Evolutionary conservation across 1,140 invertebrate genomes (phyloP), one percentile per base, ranked within the genome.

Genomic region (Lithobius niger): DNA sequence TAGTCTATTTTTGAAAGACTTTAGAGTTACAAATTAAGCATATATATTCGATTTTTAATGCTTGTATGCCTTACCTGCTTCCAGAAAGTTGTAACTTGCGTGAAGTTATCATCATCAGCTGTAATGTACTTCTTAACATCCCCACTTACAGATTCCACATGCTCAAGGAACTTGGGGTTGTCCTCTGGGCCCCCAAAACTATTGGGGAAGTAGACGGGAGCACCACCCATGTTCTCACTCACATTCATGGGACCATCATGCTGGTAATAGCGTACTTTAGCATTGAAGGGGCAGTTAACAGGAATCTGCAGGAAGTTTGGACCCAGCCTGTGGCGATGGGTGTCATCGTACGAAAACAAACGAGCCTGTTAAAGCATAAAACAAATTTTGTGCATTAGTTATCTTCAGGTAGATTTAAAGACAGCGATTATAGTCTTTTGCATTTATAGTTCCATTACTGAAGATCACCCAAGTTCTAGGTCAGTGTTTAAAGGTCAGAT

Each of bases 121-220:
- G 80, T 82, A 60, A 94, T 86, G 67, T 84, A 86, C 48, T 92
- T 68, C 2, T 44, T 60, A 21, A 79, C 76, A 62, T 81, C 76
- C 24, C 76, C 79, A 57, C 67, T 56, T n/a, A 69, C 48, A 27
- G 53, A 49, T 42, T 63, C 73, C 15, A 61, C 62, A 43, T 54
- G 62, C 52, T 71, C 76, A 25, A 62, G 10, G 44, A 62, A 59
- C 13, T 61, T 57, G 3, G 57, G 49, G 40, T 66, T 59, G 51
- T 74, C 69, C 27, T 76, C 69, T 0, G 90, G 89, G 0, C 91
- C 92, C 57, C 74, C 73, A 70, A 97, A 98, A 57, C 90, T 95
- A 70, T 97, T 97, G 0, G 95, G 95, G 74, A 81, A 94, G 68
- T 97, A 97, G 71, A 96, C 96, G 1, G 94, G 94, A 15, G 84